Evolutionary conservation across 2,888 invertebrate genomes (phyloP), one percentile per base, ranked within the genome.

Genomic region (Ganaspis brasiliensis): DNA sequence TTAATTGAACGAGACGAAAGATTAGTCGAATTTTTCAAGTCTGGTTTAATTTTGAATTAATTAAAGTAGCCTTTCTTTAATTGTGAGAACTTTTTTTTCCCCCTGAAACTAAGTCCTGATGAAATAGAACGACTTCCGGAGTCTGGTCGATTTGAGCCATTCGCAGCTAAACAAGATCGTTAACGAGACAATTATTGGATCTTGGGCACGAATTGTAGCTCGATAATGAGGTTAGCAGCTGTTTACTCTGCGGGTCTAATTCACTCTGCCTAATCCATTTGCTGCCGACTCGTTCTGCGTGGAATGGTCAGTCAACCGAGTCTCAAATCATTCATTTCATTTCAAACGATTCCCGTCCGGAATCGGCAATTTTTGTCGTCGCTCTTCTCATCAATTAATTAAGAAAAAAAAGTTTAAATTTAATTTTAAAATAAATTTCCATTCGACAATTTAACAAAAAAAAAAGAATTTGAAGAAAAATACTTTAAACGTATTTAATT

Each of bases 171-270:
- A 67, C 63, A 40, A 40, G 75, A 72, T 76, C 75, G 24, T 72
- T 77, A 77, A 76, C 61, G 73, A 78, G 78, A 79, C 76, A 78
- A 81, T 81, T 81, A 79, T 75, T 55, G 61, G 70, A 71, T 74
- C 63, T 72, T 56, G 55, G 21, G 16, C 55, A 56, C 55, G 55
- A 56, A 56, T 24, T 56, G 24, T 21, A 19, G 24, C 19, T 57
- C 78, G 56, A 76, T 77, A 81, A 81, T 79, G 77, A 75, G 49
- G 76, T 49, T 49, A 76, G 67, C 81, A 81, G 78, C 77, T 81
- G 81, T 37, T 19, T 52, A 35, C 76, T 80, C n/a, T 80, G 78
- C 77, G 78, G 81, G 79, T 40, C 71, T 71, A 55, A 55, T 55
- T 52, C 71, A 26, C 71, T 77, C 74, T 74, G 77, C 67, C 63